Base-by-base conservation (phyloP, 2,888 invertebrate species). In the Dioctria linearis region DNA sequence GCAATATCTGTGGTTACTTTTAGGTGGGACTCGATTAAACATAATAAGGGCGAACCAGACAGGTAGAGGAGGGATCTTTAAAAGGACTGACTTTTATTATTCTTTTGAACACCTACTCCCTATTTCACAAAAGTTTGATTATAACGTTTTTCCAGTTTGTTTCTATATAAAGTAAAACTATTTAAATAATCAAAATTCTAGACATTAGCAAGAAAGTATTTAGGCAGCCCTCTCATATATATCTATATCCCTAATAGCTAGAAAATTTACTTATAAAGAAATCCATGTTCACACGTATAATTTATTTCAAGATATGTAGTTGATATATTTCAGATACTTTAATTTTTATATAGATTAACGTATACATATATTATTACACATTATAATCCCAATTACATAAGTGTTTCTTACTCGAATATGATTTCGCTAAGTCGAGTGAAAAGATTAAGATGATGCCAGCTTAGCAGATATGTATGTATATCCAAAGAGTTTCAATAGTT, bases 1-100 rank as follows among this genome's bases (percentile, higher is more conserved):
- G 94, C 95, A 85, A 94, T 95, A 89, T 95, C 95, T 89, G 95
- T 96, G 90, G 95, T 96, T 90, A 96, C 95, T 90, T 96, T 96
- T 94, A 96, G 95, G 95, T 96, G 94, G 94, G 94, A 93, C 91
- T 87, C 87, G 85, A 90, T 91, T 90, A 91, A 91, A 90, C 91
- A 90, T 85, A 87, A 87, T 86, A 87, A 85, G 88, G 88, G 88
- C 87, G 87, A 87, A 87, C 88, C 88, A 86, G 88, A 88, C 88
- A 88, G 88, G 88, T 88, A 88, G 88, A 88, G 25, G 25, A 25
- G 88, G 88, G 88, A 86, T 84, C 84, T 82, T 80, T 79, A 80
- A 81, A 81, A 76, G 40, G 65, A 79, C 25, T 25, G 25, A 25
- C 80, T 71, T 71, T 71, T 71, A 4, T 71, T 71, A 51, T 9